These are phyloP conservation scores for Balaeniceps rex DNA, from an alignment of 2,113 vertebrate species.

Conservation along the genomic window DNA sequence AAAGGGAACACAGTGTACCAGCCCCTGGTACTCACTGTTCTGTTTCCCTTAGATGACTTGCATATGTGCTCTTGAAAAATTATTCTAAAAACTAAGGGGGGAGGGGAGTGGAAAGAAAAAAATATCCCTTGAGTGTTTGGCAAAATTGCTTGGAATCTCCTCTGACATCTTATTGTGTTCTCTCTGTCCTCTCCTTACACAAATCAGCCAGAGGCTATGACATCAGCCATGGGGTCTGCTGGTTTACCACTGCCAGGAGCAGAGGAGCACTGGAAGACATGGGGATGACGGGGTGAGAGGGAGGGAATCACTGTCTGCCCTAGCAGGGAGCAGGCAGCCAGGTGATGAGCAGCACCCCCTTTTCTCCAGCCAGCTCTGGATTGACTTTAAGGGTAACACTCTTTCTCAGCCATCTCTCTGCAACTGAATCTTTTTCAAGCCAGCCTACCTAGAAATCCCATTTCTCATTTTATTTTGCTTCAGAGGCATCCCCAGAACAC, in stretches of 20 bases:
- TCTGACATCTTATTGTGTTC: slow-evolving; percentile 57
- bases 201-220: neutral
- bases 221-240: neutral
- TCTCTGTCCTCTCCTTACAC: slow-evolving; percentile 1
- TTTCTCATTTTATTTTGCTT: neutral
- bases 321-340: neutral
- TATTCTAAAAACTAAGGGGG: slow-evolving; percentile 67
- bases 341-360: neutral
- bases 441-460: neutral
- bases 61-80: slow-evolving; percentile 72
- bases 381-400: rapidly evolving
- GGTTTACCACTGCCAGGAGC: neutral
- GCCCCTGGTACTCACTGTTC: slow-evolving; percentile 64
- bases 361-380: neutral
- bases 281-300: neutral
- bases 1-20: slow-evolving; percentile 66
- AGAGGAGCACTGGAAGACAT: neutral
- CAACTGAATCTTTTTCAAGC: neutral
- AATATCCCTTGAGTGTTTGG: slow-evolving; percentile 64
- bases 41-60: slow-evolving; percentile 71
- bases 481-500: neutral
- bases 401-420: neutral
- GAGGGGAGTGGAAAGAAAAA: slow-evolving; percentile 43
- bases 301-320: neutral
- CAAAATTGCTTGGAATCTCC: slow-evolving; percentile 70